Conservation (phyloP, 1,140 invertebrate genomes). For the Trypoxylus dichotomus region DNA sequence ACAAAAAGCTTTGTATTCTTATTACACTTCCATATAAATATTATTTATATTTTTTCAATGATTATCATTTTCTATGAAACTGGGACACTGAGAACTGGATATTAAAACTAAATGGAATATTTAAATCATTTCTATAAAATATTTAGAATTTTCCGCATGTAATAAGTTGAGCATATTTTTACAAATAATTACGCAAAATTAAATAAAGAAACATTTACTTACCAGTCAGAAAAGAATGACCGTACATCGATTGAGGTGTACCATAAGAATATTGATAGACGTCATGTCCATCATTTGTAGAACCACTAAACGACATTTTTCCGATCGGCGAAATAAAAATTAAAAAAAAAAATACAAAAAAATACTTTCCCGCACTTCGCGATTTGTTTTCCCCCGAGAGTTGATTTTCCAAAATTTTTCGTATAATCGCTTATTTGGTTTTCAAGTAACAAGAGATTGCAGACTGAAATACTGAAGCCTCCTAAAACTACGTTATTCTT, state of each 20-base stretch:
- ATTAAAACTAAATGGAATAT: background rate
- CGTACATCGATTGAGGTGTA: constrained; percentile 35
- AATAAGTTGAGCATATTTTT: background rate
- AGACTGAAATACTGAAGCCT: background rate
- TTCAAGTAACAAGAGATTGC: background rate
- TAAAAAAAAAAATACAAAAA: background rate
- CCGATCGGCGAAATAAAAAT: background rate
- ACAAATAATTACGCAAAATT: background rate
- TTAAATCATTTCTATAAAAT: background rate
- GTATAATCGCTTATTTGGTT: background rate
- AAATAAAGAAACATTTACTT: constrained; percentile 4
- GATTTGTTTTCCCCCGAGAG: too few species aligned
- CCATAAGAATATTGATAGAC: constrained; percentile 39
- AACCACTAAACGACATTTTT: constrained; percentile 38
- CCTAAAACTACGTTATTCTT: constrained; percentile 19
- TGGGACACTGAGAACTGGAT: too few species aligned
- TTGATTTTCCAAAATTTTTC: background rate
- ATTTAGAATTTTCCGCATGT: constrained; percentile 11
- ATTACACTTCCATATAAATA: background rate
- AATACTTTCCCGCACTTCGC: background rate
- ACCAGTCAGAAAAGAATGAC: constrained; percentile 36
- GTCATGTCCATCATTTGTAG: constrained; percentile 36
- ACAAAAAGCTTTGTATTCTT: background rate
- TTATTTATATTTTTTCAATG: background rate
- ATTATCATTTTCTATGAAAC: too few species aligned